These are phyloP conservation scores for Polietes domitor DNA, from an alignment of 2,888 invertebrate species.

Conservation along the genomic window DNA sequence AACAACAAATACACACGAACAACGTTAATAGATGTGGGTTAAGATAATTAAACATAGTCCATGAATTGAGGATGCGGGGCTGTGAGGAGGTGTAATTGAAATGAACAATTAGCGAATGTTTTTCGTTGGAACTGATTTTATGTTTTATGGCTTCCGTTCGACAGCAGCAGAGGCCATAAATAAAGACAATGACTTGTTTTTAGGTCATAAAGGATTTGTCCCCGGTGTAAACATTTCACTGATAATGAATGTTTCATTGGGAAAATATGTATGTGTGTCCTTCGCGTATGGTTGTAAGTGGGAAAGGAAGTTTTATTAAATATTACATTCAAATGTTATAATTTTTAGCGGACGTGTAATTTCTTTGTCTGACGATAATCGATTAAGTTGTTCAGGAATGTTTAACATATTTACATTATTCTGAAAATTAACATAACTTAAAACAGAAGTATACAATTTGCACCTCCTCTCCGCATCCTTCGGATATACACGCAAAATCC, in stretches of 20 bases:
- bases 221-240: background rate
- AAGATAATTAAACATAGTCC: conserved; percentile 35
- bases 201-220: background rate
- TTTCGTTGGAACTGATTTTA: conserved; percentile 21
- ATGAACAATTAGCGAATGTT: conserved; percentile 40
- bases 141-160: conserved; percentile 41
- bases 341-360: no score
- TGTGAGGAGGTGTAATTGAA: conserved; percentile 24
- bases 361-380: no score
- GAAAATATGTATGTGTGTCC: background rate
- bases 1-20: conserved; percentile 24
- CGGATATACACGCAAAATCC: no score
- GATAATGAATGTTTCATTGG: background rate
- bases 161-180: background rate
- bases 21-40: conserved; percentile 12
- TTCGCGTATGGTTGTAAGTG: no score
- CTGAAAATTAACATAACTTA: no score
- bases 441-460: no score
- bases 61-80: no score
- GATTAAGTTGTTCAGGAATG: no score
- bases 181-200: background rate
- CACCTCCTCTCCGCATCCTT: no score
- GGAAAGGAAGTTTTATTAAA: no score
- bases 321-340: no score
- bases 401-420: no score